Base-by-base conservation (phyloP, 2,888 invertebrate species). In the Dasysyrphus tricinctus region DNA sequence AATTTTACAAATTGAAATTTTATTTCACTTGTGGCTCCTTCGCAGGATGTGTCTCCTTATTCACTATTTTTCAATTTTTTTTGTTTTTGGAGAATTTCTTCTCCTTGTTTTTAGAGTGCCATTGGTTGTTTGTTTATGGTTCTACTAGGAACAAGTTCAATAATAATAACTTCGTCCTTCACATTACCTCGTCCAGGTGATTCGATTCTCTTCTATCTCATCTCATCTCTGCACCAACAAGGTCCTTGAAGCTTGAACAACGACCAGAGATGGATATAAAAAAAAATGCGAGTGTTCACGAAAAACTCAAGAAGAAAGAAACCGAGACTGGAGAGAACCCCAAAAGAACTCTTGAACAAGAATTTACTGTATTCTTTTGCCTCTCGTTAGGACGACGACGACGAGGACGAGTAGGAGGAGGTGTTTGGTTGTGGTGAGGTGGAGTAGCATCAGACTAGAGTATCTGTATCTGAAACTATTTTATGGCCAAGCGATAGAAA, bases 1-100 rank as follows among this genome's bases (percentile, higher is more conserved):
- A 90, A 90, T 91, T 91, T 90, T 90, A 88, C 91, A 91, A 91
- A 91, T 91, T 91, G 91, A 91, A 91, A 91, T 91, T 91, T 91
- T 91, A 91, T 91, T 91, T 91, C 91, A 91, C 82, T 86, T 86
- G 80, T 85, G 85, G 85, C 85, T 80, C 63, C 37, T 69, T 59
- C 57, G 56, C 67, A 51, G 73, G 59, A 76, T 70, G 69, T 77
- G 69, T 77, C 63, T 39, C 9, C 69, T 54, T 56, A 59, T 56
- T 16, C 14, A 16, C 14, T 42, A 24, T 11, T 11, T n/a, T 32
- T 32, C 8, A 19, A n/a, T n/a, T 49, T 51, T 57, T 70, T 63
- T 80, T 42, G 42, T 61, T 63, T 79, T 74, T 44, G 12, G 3
- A 29, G 29, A 29, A 29, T 12, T 39, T 49, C 51, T 69, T 69